Evolutionary conservation across 2,797 vertebrate species (phyloP).

Genomic region (Orientallactaga sibirica): DNA sequence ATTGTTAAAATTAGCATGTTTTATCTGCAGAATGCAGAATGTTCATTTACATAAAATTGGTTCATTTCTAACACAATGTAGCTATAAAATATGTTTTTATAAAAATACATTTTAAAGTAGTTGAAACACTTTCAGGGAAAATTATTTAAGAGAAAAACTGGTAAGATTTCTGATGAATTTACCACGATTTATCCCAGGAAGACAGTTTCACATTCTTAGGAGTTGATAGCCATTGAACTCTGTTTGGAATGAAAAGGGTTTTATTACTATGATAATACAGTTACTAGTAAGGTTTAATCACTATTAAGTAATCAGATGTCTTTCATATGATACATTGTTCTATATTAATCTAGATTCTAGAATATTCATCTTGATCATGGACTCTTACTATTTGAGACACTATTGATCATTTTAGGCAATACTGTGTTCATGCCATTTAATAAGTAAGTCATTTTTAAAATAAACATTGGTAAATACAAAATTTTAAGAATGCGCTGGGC

Average conservation of each 20-base stretch:
- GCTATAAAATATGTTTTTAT: conserved; percentile 84
- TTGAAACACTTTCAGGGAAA: conserved; percentile 82
- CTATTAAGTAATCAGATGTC: not conserved
- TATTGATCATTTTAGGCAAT: conserved; percentile 63
- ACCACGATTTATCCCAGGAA: conserved; percentile 62
- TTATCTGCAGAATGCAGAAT: conserved; percentile 88
- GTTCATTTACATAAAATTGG: conserved; percentile 89
- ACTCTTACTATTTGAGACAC: not conserved
- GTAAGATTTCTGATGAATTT: conserved; percentile 73
- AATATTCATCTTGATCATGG: not conserved
- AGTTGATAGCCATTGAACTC: conserved; percentile 35
- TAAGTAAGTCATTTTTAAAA: conserved; percentile 42
- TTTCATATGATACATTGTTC: not conserved
- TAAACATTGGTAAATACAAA: not conserved
- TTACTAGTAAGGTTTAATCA: conserved; percentile 39
- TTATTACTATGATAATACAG: conserved; percentile 39
- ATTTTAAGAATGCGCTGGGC: not conserved
- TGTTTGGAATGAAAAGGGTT: conserved; percentile 57
- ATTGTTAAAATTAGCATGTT: conserved; percentile 88
- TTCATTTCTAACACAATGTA: conserved; percentile 85
- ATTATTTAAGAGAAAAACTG: conserved; percentile 75
- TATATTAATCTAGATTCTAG: not conserved
- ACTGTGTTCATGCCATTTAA: not conserved
- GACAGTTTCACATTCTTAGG: not conserved
- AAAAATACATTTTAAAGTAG: conserved; percentile 81